Base-by-base conservation (phyloP, 2,797 vertebrate species). In the Xenopus petersii region DNA sequence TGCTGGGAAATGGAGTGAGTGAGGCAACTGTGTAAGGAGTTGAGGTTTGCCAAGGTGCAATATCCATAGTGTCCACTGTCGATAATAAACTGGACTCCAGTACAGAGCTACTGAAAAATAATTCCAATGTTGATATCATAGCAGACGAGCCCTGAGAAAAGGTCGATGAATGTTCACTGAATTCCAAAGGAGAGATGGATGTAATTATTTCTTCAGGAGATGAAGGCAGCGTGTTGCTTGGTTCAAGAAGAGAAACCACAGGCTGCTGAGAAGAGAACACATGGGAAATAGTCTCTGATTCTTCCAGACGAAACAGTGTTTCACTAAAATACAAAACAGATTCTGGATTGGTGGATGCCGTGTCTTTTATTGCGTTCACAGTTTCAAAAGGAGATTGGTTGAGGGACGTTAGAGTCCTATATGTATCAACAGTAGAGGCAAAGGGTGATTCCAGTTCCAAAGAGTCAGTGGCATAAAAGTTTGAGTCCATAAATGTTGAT, bases 371-470 rank as follows among this genome's bases (percentile, higher is more conserved):
- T 10, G 66, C 64, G 42, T 64, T 78, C 12, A 58, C 13, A 7
- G 70, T 7, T 17, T 63, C 60, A n/a, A 70, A 58, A 55, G 55
- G n/a, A 1, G 71, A 80, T 60, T 0, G 63, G 16, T 64, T 58
- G 64, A 70, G 7, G 9, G 73, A 33, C 12, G 74, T 61, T 0
- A 47, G 77, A 0, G 49, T 9, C 1, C 82, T 70, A 5, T 30
- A 69, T 60, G 79, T 80, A 12, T 83, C 84, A 0, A 79, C 83
- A 51, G 84, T 85, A 70, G 81, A 78, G 59, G 87, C 16, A 73
- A 92, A 82, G 33, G 88, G 82, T 42, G 88, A 87, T 75, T 92
- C 92, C 61, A 89, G 90, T 49, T 89, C 84, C 76, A 91, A 2
- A 1, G 87, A 88, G 81, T 94, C 83, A 82, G 88, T 85, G 83